These are phyloP conservation scores for Ligdia adustata DNA, from an alignment of 2,888 invertebrate species.

Conservation along the genomic window DNA sequence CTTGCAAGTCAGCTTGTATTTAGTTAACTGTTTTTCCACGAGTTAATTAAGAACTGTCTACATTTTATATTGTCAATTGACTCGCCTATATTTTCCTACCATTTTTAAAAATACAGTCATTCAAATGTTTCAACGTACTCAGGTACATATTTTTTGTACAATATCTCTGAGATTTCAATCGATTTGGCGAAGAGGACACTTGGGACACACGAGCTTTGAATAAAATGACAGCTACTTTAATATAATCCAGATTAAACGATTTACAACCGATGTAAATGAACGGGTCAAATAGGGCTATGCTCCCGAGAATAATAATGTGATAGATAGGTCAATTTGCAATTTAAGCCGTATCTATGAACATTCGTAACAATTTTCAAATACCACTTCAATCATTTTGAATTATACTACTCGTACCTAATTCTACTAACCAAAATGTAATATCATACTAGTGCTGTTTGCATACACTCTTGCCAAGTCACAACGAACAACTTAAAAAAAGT, in stretches of 20 bases:
- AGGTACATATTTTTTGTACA: slow-evolving; percentile 3
- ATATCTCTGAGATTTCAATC: slow-evolving; percentile 22
- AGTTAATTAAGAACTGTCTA: slow-evolving; percentile 7
- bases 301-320: slow-evolving; percentile 16
- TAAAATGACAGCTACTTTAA: slow-evolving; percentile 26
- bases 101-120: slow-evolving; percentile 2
- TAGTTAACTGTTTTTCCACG: slow-evolving; percentile 24
- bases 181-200: slow-evolving; percentile 24
- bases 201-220: slow-evolving; percentile 25
- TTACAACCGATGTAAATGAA: slow-evolving; percentile 22
- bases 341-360: not conserved
- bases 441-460: no score
- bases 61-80: not conserved
- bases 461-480: no score
- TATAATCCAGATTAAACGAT: slow-evolving; percentile 26
- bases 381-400: not conserved
- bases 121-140: slow-evolving; percentile 2
- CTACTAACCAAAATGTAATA: not conserved
- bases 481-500: no score
- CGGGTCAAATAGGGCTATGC: slow-evolving; percentile 20
- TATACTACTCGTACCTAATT: not conserved
- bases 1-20: slow-evolving; percentile 37
- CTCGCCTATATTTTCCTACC: slow-evolving; percentile 1
- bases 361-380: not conserved
- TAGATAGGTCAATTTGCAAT: slow-evolving; percentile 11